Conservation (phyloP, 2,888 invertebrate species). For the Synanthedon andrenaeformis region DNA sequence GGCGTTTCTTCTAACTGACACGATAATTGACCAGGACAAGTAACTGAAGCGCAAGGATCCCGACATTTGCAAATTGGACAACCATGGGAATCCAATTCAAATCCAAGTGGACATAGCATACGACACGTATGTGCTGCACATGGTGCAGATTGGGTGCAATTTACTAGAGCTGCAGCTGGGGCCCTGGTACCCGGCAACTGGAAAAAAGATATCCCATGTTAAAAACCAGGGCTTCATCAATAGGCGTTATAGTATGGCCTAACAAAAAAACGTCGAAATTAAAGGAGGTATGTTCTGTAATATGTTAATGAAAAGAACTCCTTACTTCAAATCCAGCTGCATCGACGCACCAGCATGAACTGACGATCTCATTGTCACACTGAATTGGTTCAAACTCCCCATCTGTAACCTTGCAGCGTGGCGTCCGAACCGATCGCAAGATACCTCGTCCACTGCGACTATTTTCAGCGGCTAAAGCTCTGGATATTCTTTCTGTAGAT, state of each 20-base stretch:
- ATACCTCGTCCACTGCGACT: slow-evolving; percentile 73
- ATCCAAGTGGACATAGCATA: slow-evolving; percentile 88
- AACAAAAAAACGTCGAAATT: too few species aligned
- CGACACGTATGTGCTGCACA: slow-evolving; percentile 86
- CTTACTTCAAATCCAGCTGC: slow-evolving; percentile 78
- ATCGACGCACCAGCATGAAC: slow-evolving; percentile 88
- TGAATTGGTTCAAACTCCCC: slow-evolving; percentile 84
- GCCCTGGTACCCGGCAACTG: slow-evolving; percentile 79
- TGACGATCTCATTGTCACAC: slow-evolving; percentile 78
- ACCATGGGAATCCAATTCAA: slow-evolving; percentile 76
- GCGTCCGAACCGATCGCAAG: slow-evolving; percentile 74
- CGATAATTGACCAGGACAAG: slow-evolving; percentile 80
- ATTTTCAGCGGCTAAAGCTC: slow-evolving; percentile 56
- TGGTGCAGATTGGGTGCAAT: slow-evolving; percentile 76
- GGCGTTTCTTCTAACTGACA: slow-evolving; percentile 85
- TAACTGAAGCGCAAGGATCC: slow-evolving; percentile 81
- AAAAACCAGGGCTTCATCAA: too few species aligned
- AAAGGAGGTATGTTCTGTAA: too few species aligned
- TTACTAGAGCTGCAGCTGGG: slow-evolving; percentile 73
- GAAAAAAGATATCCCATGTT: not conserved
- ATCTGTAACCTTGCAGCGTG: slow-evolving; percentile 77
- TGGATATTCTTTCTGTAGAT: slow-evolving; percentile 55
- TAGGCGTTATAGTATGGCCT: too few species aligned
- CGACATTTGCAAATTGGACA: slow-evolving; percentile 85
- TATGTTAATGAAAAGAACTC: not conserved